Evolutionary conservation across 1,140 invertebrate species (phyloP), one percentile per base, ranked within the genome.

Genomic region (Musca domestica): DNA sequence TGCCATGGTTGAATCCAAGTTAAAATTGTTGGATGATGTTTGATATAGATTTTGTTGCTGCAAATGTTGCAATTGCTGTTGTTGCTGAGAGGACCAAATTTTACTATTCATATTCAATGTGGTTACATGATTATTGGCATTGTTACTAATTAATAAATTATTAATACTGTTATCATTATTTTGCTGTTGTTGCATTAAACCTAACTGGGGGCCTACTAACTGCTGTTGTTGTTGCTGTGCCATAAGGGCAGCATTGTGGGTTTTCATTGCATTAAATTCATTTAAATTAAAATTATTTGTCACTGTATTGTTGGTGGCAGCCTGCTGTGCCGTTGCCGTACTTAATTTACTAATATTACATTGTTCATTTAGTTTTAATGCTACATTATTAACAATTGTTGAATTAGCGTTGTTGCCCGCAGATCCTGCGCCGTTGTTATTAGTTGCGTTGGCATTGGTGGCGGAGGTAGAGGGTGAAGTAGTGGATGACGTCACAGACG

Each of bases 131-230:
- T 41, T 41, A 41, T 41, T 41, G 34, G 34, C 34, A 41, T 80
- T 80, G 77, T 80, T 74, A 74, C 78, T 80, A 78, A 75, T 76
- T 73, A 80, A 76, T 78, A 78, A 77, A 72, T 80, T 80, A 80
- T 74, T 80, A 80, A 78, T 80, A 80, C 77, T 80, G 76, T 73
- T 80, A 69, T 71, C 61, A 41, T 69, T 52, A 58, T 70, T 49
- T 47, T 71, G 69, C 67, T 69, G 49, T 61, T 61, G 56, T 41
- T 61, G 25, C 25, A 56, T 27, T 56, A 61, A 61, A 61, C 25
- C 67, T 68, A 49, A 52, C 47, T 25, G 19, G 9, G 22, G 15
- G n/a, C 48, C 48, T 27, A 63, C 54, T 30, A 70, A 70, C 19
- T 74, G 70, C 12, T 72, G 67, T 64, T 75, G 67, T 56, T 68